Evolutionary conservation across 2,797 vertebrate species (phyloP).

Genomic region (Acanthurus leucopareius): DNA sequence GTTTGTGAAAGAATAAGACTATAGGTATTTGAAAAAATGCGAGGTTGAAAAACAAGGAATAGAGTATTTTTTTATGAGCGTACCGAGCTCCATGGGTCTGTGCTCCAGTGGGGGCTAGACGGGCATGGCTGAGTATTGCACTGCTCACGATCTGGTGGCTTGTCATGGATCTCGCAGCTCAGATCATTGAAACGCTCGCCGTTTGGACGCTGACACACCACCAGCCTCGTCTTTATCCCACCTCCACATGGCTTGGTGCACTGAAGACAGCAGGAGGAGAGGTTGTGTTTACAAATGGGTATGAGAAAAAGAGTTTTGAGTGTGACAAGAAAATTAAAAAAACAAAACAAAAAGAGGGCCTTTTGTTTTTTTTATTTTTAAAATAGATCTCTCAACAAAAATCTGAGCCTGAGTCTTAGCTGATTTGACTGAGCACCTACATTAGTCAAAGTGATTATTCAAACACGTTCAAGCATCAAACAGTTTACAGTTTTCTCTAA

Average conservation of each 20-base stretch:
- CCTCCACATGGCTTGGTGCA: slow-evolving; percentile 94
- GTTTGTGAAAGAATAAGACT: slow-evolving; percentile 57
- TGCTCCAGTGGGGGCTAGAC: slow-evolving; percentile 91
- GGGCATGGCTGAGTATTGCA: slow-evolving; percentile 96
- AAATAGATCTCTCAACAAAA: background rate
- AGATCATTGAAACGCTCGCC: slow-evolving; percentile 96
- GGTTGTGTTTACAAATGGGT: slow-evolving; percentile 18
- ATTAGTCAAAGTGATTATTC: slow-evolving; percentile 12
- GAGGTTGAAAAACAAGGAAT: slow-evolving; percentile 62
- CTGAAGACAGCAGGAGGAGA: slow-evolving; percentile 75
- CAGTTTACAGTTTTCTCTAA: slow-evolving; percentile 15
- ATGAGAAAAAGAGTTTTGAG: background rate
- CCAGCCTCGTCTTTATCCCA: slow-evolving; percentile 93
- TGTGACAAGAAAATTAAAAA: background rate
- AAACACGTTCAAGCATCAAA: slow-evolving; percentile 7
- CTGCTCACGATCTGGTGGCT: slow-evolving; percentile 97
- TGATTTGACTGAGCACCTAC: background rate
- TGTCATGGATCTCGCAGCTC: slow-evolving; percentile 98
- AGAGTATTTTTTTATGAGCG: slow-evolving; percentile 88
- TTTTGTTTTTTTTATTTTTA: slow-evolving; percentile 6
- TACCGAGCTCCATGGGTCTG: slow-evolving; percentile 99
- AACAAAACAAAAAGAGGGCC: background rate
- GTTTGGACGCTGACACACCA: slow-evolving; percentile 94
- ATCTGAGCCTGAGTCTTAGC: slow-evolving; percentile 1
- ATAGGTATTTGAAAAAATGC: slow-evolving; percentile 54